Evolutionary conservation across 2,797 vertebrate species (phyloP).

Genomic region (Cyclura pinguis): DNA sequence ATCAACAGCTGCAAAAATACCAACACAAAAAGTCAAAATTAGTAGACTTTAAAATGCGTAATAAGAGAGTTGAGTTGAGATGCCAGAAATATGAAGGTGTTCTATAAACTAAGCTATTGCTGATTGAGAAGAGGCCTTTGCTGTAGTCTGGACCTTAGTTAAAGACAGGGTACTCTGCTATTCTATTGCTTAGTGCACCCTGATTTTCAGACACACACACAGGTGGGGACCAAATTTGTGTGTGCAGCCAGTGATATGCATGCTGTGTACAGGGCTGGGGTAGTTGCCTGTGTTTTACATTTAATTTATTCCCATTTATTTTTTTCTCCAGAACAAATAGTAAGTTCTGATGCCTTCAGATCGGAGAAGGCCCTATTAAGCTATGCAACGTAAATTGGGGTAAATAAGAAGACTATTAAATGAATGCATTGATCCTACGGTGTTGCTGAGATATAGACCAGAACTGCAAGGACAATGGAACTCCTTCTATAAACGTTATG

Average conservation of each 20-base stretch:
- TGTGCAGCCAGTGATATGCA: not conserved
- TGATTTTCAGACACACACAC: no score
- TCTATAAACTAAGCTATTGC: not conserved
- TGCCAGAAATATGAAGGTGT: not conserved
- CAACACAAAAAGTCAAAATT: not conserved
- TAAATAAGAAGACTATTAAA: not conserved
- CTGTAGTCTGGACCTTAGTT: not conserved
- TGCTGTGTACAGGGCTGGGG: not conserved
- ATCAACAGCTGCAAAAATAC: not conserved
- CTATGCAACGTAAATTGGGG: not conserved
- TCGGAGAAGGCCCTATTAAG: not conserved
- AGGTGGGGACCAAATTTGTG: not conserved
- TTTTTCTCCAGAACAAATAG: not conserved
- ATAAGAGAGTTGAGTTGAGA: not conserved
- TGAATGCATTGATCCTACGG: not conserved
- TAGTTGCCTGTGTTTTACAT: not conserved
- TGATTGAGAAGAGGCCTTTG: not conserved
- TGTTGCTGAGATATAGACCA: not conserved
- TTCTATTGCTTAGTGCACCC: no score
- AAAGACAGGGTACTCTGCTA: not conserved
- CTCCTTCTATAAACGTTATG: not conserved
- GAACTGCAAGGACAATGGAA: not conserved
- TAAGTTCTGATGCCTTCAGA: not conserved
- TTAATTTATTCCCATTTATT: not conserved
- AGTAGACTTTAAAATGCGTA: not conserved